These are phyloP conservation scores for Pogonophryne albipinna DNA, from an alignment of 2,797 vertebrate genomes.

Conservation along the genomic window DNA sequence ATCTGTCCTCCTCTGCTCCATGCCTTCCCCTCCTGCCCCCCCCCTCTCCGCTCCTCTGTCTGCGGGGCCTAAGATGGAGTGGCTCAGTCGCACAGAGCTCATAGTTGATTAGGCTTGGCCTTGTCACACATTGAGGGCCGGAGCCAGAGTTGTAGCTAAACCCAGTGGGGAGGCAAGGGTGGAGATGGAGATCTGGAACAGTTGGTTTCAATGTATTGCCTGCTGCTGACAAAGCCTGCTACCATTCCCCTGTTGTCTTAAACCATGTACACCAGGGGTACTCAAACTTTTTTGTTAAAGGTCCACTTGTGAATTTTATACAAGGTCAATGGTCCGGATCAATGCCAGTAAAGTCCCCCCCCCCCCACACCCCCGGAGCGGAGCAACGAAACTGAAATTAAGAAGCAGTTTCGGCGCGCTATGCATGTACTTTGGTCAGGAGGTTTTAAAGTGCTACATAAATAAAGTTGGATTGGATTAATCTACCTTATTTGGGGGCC, in stretches of 20 bases:
- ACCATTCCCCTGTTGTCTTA: conserved; percentile 40
- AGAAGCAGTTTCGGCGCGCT: no score
- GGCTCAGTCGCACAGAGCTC: conserved; percentile 75
- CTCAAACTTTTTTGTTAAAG: no score
- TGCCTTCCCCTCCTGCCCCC: conserved; percentile 41
- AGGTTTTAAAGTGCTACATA: no score
- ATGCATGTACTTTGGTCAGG: no score
- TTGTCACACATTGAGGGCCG: conserved; percentile 73
- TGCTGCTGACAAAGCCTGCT: conserved; percentile 51
- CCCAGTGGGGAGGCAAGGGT: conserved; percentile 73
- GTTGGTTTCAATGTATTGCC: conserved; percentile 65
- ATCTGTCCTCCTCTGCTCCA: conserved; percentile 62
- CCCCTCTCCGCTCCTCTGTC: conserved; percentile 48
- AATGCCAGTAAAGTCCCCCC: no score
- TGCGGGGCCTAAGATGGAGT: conserved; percentile 73
- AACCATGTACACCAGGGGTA: conserved; percentile 23
- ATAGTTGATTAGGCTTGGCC: conserved; percentile 81
- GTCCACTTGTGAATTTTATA: no score
- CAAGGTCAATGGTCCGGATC: no score
- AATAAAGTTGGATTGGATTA: no score
- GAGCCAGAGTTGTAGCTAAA: conserved; percentile 69
- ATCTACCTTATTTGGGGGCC: no score
- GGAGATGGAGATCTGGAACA: conserved; percentile 74
- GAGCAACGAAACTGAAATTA: no score
- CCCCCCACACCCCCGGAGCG: no score